These are phyloP conservation scores for Adrianichthys oophorus DNA, from an alignment of 2,797 vertebrate genomes.

Conservation along the genomic window DNA sequence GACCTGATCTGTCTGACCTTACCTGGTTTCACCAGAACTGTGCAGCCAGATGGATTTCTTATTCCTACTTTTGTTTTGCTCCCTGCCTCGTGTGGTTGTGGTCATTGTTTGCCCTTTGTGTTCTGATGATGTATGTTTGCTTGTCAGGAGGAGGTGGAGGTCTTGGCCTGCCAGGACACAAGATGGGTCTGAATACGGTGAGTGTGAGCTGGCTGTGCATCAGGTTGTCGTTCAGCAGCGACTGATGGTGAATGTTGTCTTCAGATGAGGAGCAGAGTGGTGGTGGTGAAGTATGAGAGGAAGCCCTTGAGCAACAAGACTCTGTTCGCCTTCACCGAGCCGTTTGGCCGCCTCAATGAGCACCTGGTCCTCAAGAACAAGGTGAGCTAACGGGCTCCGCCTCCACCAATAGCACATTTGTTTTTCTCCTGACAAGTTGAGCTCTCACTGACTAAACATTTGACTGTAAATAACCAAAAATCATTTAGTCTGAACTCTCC, in stretches of 20 bases:
- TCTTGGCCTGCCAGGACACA: conserved; percentile 43
- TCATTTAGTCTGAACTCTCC: too few species aligned
- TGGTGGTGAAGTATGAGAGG: conserved; percentile 77
- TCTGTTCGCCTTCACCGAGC: conserved; percentile 68
- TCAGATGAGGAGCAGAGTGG: conserved; percentile 76
- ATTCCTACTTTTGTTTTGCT: too few species aligned
- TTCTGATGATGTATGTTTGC: conserved; percentile 13
- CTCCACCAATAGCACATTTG: too few species aligned
- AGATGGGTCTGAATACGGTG: conserved; percentile 60
- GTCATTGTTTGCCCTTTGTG: background rate
- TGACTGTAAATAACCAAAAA: too few species aligned
- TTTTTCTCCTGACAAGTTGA: too few species aligned
- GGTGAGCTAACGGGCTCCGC: conserved; percentile 42
- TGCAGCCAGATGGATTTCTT: too few species aligned
- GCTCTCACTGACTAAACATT: too few species aligned
- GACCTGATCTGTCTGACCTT: too few species aligned
- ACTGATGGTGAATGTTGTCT: conserved; percentile 2
- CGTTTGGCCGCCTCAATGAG: conserved; percentile 74
- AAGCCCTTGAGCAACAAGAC: conserved; percentile 72
- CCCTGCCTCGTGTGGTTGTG: too few species aligned
- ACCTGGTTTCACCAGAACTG: too few species aligned
- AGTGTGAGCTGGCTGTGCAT: conserved; percentile 2
- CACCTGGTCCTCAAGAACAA: conserved; percentile 80
- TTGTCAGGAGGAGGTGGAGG: conserved; percentile 41
- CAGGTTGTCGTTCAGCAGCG: background rate